phyloP scores from a whole-genome alignment of 2,113 vertebrate species.

The Cynoglossus semilaevis region DNA sequence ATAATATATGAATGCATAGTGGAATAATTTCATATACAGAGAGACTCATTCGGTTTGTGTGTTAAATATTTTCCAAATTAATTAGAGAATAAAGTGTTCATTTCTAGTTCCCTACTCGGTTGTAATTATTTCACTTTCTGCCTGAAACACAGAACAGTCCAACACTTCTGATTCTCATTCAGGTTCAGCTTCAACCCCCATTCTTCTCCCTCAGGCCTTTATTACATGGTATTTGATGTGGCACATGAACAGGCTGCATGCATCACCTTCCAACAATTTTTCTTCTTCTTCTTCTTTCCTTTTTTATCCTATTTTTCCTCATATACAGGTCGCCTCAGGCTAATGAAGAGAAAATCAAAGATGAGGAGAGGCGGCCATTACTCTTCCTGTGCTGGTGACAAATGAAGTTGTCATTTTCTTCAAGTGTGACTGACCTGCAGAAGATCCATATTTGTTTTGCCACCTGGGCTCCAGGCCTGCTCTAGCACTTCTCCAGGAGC shows the following conservation, averaged over 20 bases:
- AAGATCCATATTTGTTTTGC: constrained; percentile 32
- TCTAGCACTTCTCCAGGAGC: constrained; percentile 7
- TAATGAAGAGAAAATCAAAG: constrained; percentile 33
- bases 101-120: too few species aligned
- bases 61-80: too few species aligned
- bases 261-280: background rate
- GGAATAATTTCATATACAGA: too few species aligned
- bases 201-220: background rate
- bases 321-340: constrained; percentile 9
- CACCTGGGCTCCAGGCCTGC: constrained; percentile 44
- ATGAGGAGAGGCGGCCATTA: constrained; percentile 5
- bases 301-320: background rate
- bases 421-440: constrained; percentile 29
- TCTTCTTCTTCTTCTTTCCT: background rate
- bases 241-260: constrained; percentile 2
- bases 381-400: constrained; percentile 31
- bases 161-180: constrained; percentile 16
- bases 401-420: constrained; percentile 46
- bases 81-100: too few species aligned
- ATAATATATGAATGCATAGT: too few species aligned
- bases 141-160: constrained; percentile 14
- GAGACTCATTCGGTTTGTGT: too few species aligned
- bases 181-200: too few species aligned
- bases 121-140: constrained; percentile 6
- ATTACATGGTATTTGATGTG: background rate